Evolutionary conservation across 2,797 vertebrate genomes (phyloP).

Genomic region (Urocyon cinereoargenteus): DNA sequence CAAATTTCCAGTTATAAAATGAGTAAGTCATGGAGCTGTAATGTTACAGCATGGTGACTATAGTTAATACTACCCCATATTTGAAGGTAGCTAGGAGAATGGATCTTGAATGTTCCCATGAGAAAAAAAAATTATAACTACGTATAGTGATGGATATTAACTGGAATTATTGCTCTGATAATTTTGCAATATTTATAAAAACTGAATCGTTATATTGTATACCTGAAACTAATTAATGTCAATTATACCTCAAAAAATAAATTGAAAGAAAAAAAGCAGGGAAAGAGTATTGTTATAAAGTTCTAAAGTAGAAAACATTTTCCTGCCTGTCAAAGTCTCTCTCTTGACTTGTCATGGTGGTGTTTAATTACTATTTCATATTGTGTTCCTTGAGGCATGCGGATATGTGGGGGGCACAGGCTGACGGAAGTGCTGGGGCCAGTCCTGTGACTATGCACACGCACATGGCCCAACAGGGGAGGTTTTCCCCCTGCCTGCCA

Average conservation of each 20-base stretch:
- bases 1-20: not conserved
- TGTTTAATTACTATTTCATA: not conserved
- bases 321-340: not conserved
- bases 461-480: rapidly evolving
- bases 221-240: not conserved
- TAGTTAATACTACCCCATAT: not conserved
- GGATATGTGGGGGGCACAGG: not conserved
- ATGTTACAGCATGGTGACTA: not conserved
- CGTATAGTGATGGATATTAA: not conserved
- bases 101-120: not conserved
- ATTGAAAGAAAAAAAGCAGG: not conserved
- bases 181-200: not conserved
- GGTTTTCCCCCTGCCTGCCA: not conserved
- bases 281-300: not conserved
- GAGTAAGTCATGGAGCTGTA: not conserved
- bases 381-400: not conserved
- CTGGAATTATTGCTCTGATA: not conserved
- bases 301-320: not conserved
- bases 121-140: not conserved
- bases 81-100: not conserved
- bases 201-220: not conserved
- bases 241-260: not conserved
- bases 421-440: not conserved
- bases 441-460: rapidly evolving
- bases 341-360: not conserved